Evolutionary conservation across 2,113 vertebrate species (phyloP).

Genomic region (Casuarius casuarius): DNA sequence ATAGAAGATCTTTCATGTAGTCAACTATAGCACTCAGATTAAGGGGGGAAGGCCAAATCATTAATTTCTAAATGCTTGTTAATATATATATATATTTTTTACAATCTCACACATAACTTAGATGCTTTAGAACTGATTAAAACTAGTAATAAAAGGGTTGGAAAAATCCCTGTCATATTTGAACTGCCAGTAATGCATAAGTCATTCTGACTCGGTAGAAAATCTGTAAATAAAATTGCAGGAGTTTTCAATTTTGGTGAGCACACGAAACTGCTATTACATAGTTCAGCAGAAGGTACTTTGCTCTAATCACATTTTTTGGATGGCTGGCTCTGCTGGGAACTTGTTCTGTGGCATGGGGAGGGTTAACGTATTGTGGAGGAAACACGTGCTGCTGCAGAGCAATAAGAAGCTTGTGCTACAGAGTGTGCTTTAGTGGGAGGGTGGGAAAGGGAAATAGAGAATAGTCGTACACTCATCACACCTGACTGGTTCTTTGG

Average conservation of each 20-base stretch:
- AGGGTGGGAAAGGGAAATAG: background rate
- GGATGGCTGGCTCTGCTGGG: background rate
- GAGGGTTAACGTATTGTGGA: conserved; percentile 36
- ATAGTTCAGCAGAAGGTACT: background rate
- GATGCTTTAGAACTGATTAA: background rate
- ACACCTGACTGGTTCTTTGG: fast-evolving
- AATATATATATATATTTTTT: background rate
- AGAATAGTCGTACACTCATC: background rate
- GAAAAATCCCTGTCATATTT: background rate
- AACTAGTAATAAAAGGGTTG: background rate
- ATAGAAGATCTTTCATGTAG: background rate
- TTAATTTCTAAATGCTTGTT: background rate
- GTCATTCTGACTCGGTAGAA: fast-evolving
- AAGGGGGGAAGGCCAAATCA: background rate
- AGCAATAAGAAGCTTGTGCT: background rate
- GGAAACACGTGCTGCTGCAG: conserved; percentile 1
- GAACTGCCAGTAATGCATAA: fast-evolving
- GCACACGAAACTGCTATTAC: fast-evolving
- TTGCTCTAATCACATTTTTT: fast-evolving
- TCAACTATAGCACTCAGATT: background rate
- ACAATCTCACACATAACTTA: background rate
- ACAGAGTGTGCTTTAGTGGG: background rate
- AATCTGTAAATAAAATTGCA: background rate
- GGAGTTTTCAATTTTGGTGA: background rate
- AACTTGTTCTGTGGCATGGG: background rate